Conservation (phyloP, 2,888 invertebrate species). For the Dorcus parallelipipedus region DNA sequence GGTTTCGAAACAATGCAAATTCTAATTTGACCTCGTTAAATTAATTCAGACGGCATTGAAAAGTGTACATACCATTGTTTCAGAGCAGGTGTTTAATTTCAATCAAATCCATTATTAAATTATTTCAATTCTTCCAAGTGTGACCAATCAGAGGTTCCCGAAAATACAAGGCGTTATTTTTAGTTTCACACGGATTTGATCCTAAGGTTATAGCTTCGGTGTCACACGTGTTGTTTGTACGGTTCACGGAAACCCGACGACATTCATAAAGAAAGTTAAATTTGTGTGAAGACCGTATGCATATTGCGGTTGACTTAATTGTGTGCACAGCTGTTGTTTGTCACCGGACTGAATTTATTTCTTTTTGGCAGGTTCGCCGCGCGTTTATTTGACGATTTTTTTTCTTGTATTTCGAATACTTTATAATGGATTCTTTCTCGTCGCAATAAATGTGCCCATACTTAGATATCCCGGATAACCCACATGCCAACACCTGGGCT, state of each 20-base stretch:
- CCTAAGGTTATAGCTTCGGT: too few relatives aligned
- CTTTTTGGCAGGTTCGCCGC: not conserved
- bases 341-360: not conserved
- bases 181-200: too few relatives aligned
- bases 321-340: slow-evolving; percentile 2
- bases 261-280: too few relatives aligned
- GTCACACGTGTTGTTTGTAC: too few relatives aligned
- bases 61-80: slow-evolving; percentile 8
- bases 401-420: too few relatives aligned
- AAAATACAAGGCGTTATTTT: not conserved
- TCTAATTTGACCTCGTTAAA: slow-evolving; percentile 14
- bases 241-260: too few relatives aligned
- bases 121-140: not conserved
- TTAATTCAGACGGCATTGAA: too few relatives aligned
- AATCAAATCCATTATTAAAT: not conserved
- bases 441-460: slow-evolving; percentile 8
- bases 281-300: too few relatives aligned
- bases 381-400: not conserved
- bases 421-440: not conserved
- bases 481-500: slow-evolving; percentile 36
- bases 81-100: slow-evolving; percentile 11
- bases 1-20: not conserved
- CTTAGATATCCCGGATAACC: slow-evolving; percentile 22
- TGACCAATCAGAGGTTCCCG: not conserved
- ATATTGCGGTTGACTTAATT: not conserved